A percentile compares a stretch with the other conserved stretches of the same genome.
These are phyloP conservation scores for Rosalia funebris DNA, from an alignment of 2,888 invertebrate species.

Conservation along the genomic window DNA sequence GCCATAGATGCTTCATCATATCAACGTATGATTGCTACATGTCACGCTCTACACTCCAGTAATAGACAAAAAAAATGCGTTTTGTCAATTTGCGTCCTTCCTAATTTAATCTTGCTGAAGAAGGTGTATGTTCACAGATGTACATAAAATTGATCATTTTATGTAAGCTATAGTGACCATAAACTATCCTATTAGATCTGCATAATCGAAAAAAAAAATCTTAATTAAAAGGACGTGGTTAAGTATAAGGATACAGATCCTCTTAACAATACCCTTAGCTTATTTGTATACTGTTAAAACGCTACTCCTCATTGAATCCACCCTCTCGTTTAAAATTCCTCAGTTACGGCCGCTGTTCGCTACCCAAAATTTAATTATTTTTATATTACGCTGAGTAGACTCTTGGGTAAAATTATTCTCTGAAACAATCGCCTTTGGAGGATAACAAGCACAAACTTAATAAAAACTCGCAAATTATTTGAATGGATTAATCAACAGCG, in stretches of 20 bases:
- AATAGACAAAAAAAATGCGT: no score
- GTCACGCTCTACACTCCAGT: no score
- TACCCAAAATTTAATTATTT: conserved; percentile 43
- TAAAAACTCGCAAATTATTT: conserved; percentile 29
- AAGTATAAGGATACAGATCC: neutral
- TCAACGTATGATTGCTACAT: no score
- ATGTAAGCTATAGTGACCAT: no score
- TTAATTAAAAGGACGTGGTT: no score
- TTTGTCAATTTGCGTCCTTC: no score
- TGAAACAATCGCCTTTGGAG: conserved; percentile 16
- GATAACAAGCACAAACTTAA: conserved; percentile 26
- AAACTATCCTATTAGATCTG: no score
- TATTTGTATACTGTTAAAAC: conserved; percentile 8
- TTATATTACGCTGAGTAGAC: conserved; percentile 42
- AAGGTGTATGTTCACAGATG: no score
- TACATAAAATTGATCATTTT: no score
- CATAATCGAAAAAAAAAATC: no score
- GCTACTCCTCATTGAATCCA: conserved; percentile 7
- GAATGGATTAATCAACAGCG: conserved; percentile 20
- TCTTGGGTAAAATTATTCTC: conserved; percentile 37
- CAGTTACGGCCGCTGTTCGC: conserved; percentile 3
- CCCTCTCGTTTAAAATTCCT: conserved; percentile 24
- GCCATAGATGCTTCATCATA: no score
- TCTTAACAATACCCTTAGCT: conserved; percentile 4
- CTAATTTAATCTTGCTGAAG: no score